These are phyloP conservation scores for Eilema sororculum DNA, from an alignment of 2,888 invertebrate species.

Conservation along the genomic window DNA sequence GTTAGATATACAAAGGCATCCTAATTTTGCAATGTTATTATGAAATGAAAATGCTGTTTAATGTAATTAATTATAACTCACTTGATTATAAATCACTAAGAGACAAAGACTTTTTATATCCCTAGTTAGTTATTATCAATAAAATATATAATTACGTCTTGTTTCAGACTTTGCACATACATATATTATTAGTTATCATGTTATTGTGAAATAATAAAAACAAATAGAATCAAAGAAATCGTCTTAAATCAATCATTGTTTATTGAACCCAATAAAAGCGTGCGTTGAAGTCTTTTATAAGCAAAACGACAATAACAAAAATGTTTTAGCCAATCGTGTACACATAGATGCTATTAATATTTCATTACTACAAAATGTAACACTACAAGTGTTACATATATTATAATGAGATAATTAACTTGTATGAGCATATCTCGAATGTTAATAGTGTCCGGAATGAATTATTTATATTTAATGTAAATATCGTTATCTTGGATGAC, in stretches of 20 bases:
- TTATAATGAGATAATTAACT: neutral
- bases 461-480: slow-evolving; percentile 53
- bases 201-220: neutral
- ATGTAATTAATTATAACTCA: neutral
- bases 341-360: neutral
- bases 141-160: neutral
- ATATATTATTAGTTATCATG: neutral
- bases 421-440: slow-evolving; percentile 7
- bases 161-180: neutral
- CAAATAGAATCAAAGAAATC: neutral
- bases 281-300: slow-evolving; percentile 83
- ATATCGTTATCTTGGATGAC: slow-evolving; percentile 55
- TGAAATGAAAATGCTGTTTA: neutral
- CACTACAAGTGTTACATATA: neutral
- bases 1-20: neutral
- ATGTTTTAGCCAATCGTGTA: neutral
- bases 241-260: neutral
- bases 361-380: neutral
- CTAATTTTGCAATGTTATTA: slow-evolving; percentile 12
- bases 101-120: slow-evolving; percentile 6
- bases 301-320: slow-evolving; percentile 47
- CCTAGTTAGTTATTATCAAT: neutral
- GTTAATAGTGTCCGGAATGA: slow-evolving; percentile 47
- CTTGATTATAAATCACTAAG: neutral
- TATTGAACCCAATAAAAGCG: slow-evolving; percentile 36